Conservation (phyloP, 35 echinoderm and acorn worm genomes). For the Diadema setosum region DNA sequence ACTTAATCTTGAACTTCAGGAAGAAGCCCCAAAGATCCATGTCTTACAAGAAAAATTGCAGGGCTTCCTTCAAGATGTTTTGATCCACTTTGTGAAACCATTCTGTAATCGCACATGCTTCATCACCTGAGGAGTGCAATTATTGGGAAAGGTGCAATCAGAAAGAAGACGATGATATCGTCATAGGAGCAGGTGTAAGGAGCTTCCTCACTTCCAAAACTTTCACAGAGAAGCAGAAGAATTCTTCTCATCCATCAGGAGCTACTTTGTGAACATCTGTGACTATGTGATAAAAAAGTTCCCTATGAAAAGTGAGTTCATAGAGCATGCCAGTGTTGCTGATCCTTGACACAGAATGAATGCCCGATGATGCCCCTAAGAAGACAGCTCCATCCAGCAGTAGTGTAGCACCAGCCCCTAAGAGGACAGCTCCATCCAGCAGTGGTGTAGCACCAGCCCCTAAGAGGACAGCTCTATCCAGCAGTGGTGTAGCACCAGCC, state of each 20-base stretch:
- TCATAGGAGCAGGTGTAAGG: conserved; percentile 29
- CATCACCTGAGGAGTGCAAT: conserved; percentile 6
- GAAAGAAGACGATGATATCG: conserved; percentile 24
- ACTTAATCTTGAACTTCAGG: conserved; percentile 32
- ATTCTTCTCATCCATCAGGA: conserved; percentile 23
- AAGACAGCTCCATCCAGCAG: too few species aligned
- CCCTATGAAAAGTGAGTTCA: conserved; percentile 1
- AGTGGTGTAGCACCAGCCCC: too few species aligned
- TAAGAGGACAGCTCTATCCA: too few species aligned
- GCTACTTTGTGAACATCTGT: conserved; percentile 14
- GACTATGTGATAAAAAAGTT: conserved; percentile 26
- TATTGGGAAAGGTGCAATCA: conserved; percentile 10
- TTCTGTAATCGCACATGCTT: neutral
- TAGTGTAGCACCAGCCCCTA: too few species aligned
- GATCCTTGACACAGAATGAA: neutral
- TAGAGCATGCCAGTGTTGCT: conserved; percentile 33
- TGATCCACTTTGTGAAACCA: conserved; percentile 41
- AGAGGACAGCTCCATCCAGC: too few species aligned
- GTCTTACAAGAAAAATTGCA: conserved; percentile 11
- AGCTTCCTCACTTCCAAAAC: neutral
- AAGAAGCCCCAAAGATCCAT: conserved; percentile 41
- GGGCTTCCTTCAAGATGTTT: neutral
- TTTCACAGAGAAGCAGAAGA: neutral
- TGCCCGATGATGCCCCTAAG: too few species aligned
- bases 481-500: too few species aligned